These are phyloP conservation scores for Protomyctophum bolini DNA, from an alignment of 2,113 vertebrate species.

Conservation along the genomic window DNA sequence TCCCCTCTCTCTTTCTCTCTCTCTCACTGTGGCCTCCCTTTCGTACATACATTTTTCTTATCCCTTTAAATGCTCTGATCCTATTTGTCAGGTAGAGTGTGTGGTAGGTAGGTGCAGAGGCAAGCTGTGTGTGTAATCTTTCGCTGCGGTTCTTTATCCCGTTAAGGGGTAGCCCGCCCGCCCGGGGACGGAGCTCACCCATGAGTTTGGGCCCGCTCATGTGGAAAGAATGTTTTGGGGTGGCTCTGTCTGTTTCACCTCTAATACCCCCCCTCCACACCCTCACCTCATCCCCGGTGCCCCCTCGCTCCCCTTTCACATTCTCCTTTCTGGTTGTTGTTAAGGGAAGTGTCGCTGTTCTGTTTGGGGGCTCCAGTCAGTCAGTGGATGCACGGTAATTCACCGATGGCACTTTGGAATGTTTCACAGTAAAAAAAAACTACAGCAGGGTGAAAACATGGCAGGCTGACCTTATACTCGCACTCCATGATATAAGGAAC, in stretches of 20 bases:
- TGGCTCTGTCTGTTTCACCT: slow-evolving; percentile 65
- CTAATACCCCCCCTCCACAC: slow-evolving; percentile 63
- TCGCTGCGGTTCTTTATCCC: slow-evolving; percentile 74
- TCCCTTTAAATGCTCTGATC: slow-evolving; percentile 77
- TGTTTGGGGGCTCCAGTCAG: slow-evolving; percentile 16
- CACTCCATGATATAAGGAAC: too few relatives aligned
- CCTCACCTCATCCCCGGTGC: slow-evolving; percentile 27
- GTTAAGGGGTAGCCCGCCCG: slow-evolving; percentile 57
- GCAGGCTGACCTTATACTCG: too few relatives aligned
- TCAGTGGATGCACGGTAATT: slow-evolving; percentile 35
- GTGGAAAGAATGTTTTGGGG: slow-evolving; percentile 74
- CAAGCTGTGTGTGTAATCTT: slow-evolving; percentile 74
- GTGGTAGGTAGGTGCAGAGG: slow-evolving; percentile 72
- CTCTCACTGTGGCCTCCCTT: slow-evolving; percentile 51
- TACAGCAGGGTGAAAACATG: too few relatives aligned
- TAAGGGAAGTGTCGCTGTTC: slow-evolving; percentile 17
- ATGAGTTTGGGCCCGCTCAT: slow-evolving; percentile 69
- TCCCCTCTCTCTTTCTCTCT: slow-evolving; percentile 25
- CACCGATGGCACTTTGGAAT: slow-evolving; percentile 10
- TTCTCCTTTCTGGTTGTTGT: slow-evolving; percentile 25
- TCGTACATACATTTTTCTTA: slow-evolving; percentile 63
- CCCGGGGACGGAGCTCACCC: slow-evolving; percentile 43
- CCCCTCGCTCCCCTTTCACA: background rate
- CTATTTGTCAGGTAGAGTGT: slow-evolving; percentile 79
- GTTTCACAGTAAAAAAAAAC: background rate